Evolutionary conservation across 2,113 vertebrate genomes (phyloP).

Genomic region (Pluvialis apricaria): DNA sequence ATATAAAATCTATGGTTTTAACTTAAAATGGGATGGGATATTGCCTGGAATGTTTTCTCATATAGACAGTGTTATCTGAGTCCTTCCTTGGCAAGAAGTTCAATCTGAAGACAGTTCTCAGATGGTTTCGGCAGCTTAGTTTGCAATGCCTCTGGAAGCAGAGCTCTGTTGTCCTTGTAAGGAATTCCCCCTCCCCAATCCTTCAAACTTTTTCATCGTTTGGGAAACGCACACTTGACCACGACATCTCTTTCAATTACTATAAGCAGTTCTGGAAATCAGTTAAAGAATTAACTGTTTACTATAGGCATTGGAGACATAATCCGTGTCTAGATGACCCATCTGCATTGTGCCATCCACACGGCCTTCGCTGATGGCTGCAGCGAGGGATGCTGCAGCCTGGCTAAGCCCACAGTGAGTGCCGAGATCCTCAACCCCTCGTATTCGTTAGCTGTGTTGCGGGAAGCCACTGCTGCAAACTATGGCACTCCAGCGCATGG

Average conservation of each 20-base stretch:
- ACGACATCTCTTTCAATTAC: background rate
- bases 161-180: rapidly evolving
- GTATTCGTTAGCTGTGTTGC: rapidly evolving
- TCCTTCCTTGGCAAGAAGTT: slow-evolving; percentile 45
- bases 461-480: background rate
- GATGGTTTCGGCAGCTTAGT: background rate
- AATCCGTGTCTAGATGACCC: background rate
- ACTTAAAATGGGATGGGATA: slow-evolving; percentile 20
- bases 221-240: background rate
- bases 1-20: slow-evolving; percentile 11
- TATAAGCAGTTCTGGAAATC: background rate
- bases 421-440: rapidly evolving
- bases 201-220: background rate
- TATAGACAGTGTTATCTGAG: slow-evolving; percentile 44
- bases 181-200: background rate
- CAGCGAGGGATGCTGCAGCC: background rate
- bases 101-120: slow-evolving; percentile 30
- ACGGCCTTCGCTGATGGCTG: background rate
- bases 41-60: slow-evolving; percentile 39
- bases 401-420: rapidly evolving
- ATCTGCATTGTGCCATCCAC: rapidly evolving
- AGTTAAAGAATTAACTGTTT: background rate
- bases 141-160: background rate
- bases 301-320: background rate
- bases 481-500: rapidly evolving